phyloP scores from a whole-genome alignment of 2,797 vertebrate species.

The Clarias laeviceps region DNA sequence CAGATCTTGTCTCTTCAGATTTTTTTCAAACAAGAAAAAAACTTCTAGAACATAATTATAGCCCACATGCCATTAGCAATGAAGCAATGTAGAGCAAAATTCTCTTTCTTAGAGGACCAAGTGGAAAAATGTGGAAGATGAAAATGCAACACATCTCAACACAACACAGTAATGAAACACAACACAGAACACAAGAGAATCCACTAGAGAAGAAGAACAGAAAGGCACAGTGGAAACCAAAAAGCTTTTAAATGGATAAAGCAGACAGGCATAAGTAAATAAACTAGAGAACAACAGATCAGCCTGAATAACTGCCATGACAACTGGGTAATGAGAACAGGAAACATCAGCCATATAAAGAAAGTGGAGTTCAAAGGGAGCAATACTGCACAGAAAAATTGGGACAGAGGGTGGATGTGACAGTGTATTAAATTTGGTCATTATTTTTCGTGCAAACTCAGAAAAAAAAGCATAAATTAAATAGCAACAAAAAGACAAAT shows the following conservation, averaged over 20 bases:
- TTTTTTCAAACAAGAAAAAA: slow-evolving; percentile 10
- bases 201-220: background rate
- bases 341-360: slow-evolving; percentile 10
- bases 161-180: too few species aligned
- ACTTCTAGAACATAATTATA: background rate
- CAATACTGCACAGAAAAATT: background rate
- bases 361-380: slow-evolving; percentile 9
- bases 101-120: background rate
- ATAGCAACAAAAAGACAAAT: background rate
- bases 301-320: background rate
- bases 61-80: background rate
- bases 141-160: background rate
- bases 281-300: slow-evolving; percentile 6
- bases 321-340: background rate
- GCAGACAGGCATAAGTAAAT: slow-evolving; percentile 8
- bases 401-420: background rate
- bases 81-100: background rate
- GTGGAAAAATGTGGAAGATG: background rate
- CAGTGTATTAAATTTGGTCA: background rate
- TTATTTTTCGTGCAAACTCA: slow-evolving; percentile 2
- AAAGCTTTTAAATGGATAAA: background rate
- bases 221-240: background rate
- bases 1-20: background rate
- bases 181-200: background rate
- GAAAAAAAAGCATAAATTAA: background rate